Conservation (phyloP, 2,113 vertebrate species). For the Limanda limanda region DNA sequence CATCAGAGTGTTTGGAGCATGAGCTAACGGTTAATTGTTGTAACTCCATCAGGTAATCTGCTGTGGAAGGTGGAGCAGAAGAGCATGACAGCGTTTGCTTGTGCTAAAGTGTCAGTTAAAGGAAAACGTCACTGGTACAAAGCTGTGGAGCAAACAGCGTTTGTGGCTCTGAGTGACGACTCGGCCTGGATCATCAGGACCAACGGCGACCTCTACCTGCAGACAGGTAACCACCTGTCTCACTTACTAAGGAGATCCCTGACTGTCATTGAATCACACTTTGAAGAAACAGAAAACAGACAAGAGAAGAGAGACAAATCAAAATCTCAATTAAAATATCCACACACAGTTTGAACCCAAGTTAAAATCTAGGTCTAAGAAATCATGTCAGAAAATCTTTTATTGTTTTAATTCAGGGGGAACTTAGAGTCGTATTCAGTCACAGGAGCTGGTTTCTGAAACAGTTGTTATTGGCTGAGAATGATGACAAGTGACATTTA, state of each 20-base stretch:
- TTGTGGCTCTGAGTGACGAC: conserved; percentile 93
- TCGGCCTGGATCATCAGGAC: conserved; percentile 96
- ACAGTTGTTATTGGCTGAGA: too few relatives aligned
- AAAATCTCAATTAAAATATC: too few relatives aligned
- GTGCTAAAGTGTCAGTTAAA: conserved; percentile 93
- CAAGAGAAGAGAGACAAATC: too few relatives aligned
- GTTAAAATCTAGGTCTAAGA: too few relatives aligned
- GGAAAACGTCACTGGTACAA: conserved; percentile 98
- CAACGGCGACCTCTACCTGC: conserved; percentile 94
- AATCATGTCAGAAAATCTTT: too few relatives aligned
- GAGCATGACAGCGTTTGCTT: conserved; percentile 94
- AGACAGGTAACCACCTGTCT: conserved; percentile 84
- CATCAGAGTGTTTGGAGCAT: background rate
- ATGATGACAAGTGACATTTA: too few relatives aligned
- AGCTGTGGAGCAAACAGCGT: conserved; percentile 90
- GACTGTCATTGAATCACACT: background rate
- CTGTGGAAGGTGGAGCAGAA: conserved; percentile 99
- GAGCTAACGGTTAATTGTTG: conserved; percentile 1
- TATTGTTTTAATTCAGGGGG: too few relatives aligned
- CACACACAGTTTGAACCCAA: too few relatives aligned
- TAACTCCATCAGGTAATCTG: conserved; percentile 84
- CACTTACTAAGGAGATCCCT: background rate
- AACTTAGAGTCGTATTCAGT: too few relatives aligned
- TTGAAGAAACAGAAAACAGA: too few relatives aligned
- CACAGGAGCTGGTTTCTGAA: too few relatives aligned